Evolutionary conservation across 1,140 invertebrate species (phyloP).

Genomic region (Mamestra configurata): DNA sequence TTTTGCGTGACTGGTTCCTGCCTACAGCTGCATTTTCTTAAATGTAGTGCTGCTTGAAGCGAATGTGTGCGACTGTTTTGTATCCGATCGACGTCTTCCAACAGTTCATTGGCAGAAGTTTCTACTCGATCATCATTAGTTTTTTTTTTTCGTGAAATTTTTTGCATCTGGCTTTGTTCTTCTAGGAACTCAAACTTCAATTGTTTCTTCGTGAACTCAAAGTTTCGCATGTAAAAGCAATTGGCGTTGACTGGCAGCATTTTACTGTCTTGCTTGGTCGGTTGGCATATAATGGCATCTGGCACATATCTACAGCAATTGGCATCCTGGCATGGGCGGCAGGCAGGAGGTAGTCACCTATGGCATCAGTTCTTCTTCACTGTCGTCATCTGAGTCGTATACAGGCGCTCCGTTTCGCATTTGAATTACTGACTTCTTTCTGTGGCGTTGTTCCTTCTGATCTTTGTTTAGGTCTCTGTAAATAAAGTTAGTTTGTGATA

Average conservation of each 20-base stretch:
- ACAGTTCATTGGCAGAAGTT: too few species aligned
- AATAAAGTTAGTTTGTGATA: too few species aligned
- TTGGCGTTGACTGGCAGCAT: neutral
- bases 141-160: too few species aligned
- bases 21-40: neutral
- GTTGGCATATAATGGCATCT: neutral
- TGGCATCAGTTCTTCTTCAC: constrained; percentile 85
- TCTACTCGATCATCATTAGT: too few species aligned
- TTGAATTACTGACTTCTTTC: constrained; percentile 87
- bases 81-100: neutral
- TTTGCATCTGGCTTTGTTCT: too few species aligned
- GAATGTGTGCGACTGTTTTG: neutral
- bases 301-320: neutral
- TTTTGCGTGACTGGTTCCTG: neutral
- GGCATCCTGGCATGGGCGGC: neutral
- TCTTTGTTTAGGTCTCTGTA: constrained; percentile 85
- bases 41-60: neutral
- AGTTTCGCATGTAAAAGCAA: neutral
- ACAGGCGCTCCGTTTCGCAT: constrained; percentile 87
- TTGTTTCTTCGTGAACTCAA: neutral
- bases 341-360: constrained; percentile 72
- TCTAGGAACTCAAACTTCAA: too few species aligned
- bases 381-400: constrained; percentile 86
- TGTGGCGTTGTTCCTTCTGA: constrained; percentile 84
- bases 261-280: neutral